phyloP scores from a whole-genome alignment of 2,888 invertebrate genomes.

The Tetranychus piercei region DNA sequence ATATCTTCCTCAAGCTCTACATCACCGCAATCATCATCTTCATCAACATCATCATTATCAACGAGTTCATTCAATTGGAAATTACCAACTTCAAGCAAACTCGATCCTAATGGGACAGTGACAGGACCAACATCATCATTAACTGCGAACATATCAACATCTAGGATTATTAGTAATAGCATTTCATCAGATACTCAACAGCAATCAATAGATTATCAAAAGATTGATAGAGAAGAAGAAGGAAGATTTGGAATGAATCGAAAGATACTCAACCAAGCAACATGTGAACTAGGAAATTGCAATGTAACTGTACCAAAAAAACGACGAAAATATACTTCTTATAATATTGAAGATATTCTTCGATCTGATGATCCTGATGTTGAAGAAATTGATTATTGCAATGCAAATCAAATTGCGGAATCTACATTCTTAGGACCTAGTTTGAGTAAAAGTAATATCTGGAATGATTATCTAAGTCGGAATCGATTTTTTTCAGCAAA shows the following conservation, averaged over 20 bases:
- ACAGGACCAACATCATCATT: not conserved
- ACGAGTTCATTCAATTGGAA: not conserved
- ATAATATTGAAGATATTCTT: constrained; percentile 6
- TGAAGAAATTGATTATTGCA: not conserved
- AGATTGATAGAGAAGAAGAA: not conserved
- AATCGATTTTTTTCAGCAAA: not conserved
- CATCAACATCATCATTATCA: not conserved
- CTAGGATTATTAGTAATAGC: not conserved
- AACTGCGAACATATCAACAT: not conserved
- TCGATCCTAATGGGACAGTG: not conserved
- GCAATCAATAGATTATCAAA: not conserved
- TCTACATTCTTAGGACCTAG: not conserved
- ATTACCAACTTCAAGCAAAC: not conserved
- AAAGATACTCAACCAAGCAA: not conserved
- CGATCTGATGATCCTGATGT: not conserved
- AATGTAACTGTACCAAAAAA: not conserved
- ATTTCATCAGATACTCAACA: not conserved
- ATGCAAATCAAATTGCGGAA: not conserved
- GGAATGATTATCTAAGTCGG: not conserved
- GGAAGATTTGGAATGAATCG: not conserved
- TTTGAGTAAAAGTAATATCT: not conserved
- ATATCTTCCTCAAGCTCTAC: too few species aligned
- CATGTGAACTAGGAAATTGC: not conserved
- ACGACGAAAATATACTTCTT: constrained; percentile 1
- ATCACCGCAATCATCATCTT: not conserved